These are phyloP conservation scores for Nesidiocoris tenuis DNA, from an alignment of 2,888 invertebrate genomes.

Conservation along the genomic window DNA sequence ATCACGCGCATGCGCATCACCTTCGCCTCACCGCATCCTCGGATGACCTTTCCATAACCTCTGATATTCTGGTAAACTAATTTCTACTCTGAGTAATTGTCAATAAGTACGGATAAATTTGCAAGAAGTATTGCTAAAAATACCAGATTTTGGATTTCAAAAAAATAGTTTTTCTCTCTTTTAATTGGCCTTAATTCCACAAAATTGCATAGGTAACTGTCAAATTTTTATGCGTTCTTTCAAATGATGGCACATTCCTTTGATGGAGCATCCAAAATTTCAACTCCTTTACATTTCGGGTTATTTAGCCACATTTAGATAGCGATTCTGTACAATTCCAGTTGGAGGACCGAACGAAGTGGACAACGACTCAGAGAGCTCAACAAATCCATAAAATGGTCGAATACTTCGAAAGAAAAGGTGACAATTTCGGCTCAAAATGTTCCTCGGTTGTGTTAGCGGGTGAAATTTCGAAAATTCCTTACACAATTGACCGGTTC, in stretches of 20 bases:
- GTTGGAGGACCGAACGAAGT: constrained; percentile 36
- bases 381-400: constrained; percentile 80
- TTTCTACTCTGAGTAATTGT: no score
- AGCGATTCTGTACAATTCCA: constrained; percentile 65
- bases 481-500: not conserved
- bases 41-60: constrained; percentile 66
- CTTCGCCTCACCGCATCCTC: constrained; percentile 31
- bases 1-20: constrained; percentile 10
- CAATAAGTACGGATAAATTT: no score
- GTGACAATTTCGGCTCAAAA: no score
- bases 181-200: no score
- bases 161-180: no score
- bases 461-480: constrained; percentile 53
- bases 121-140: no score
- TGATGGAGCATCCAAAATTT: no score
- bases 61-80: constrained; percentile 81
- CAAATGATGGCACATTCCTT: no score
- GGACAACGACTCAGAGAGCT: constrained; percentile 55
- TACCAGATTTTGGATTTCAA: no score
- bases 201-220: no score
- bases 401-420: constrained; percentile 81
- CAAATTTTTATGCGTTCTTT: no score
- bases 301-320: not conserved
- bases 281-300: no score
- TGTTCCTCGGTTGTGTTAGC: constrained; percentile 45